These are phyloP conservation scores for Pandemis cinnamomeana DNA, from an alignment of 2,888 invertebrate genomes.

Conservation along the genomic window DNA sequence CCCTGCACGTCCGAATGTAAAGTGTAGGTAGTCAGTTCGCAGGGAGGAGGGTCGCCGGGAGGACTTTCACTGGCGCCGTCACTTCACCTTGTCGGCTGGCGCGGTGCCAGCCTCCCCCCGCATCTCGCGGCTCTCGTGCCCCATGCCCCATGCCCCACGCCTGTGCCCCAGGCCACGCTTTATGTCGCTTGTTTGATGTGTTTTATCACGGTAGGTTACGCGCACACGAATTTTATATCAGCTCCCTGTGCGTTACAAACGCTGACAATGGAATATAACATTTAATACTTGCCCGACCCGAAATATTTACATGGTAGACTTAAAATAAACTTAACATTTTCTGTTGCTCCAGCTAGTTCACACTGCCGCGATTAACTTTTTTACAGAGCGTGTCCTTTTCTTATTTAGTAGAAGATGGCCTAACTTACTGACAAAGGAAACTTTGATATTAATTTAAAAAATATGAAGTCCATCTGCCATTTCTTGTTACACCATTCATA, in stretches of 20 bases:
- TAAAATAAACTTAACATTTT: background rate
- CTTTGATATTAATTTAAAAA: too few species aligned
- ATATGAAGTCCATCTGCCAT: background rate
- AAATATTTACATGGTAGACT: too few species aligned
- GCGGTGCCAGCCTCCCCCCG: conserved; percentile 61
- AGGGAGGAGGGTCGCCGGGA: conserved; percentile 45
- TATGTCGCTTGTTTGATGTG: conserved; percentile 47
- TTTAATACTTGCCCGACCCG: background rate
- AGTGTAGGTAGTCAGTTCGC: conserved; percentile 16
- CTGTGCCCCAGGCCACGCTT: conserved; percentile 48
- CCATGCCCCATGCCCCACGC: conserved; percentile 46
- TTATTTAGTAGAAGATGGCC: too few species aligned
- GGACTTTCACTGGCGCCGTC: conserved; percentile 78
- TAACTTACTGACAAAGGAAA: too few species aligned
- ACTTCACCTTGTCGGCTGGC: conserved; percentile 80
- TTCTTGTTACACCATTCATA: background rate
- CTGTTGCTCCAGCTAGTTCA: background rate
- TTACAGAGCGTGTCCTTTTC: too few species aligned
- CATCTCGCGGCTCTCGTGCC: conserved; percentile 37
- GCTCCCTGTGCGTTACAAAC: background rate
- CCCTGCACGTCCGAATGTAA: conserved; percentile 4
- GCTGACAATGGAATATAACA: background rate
- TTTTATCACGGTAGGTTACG: conserved; percentile 31
- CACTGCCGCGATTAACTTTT: background rate
- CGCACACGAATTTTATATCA: conserved; percentile 10